Evolutionary conservation across 2,888 invertebrate species (phyloP), one percentile per base, ranked within the genome.

Genomic region (Chrysina gloriosa): DNA sequence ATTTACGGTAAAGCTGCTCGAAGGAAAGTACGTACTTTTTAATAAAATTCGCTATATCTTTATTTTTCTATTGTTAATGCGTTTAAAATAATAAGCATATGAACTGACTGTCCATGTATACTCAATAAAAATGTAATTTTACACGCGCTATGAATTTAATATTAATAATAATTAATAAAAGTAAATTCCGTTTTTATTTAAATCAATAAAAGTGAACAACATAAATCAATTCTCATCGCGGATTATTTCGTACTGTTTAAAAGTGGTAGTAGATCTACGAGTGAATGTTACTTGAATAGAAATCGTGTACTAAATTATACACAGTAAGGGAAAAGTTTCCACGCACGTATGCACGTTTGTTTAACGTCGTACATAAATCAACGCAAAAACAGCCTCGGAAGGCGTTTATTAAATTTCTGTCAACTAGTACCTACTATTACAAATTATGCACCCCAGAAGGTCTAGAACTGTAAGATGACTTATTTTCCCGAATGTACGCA

Each of bases 401-500:
- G 27, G 58, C 39, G 58, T 58, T 58, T 58, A 58, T 58, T 58
- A 58, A 58, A 58, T 58, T 58, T 58, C 58, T 58, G 58, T 58
- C 58, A 58, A 39, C 58, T 58, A 58, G 39, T 11, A 39, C n/a
- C n/a, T n/a, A n/a, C 58, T 39, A 58, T 39, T 58, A 58, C 58
- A 58, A 58, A 58, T 58, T 58, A 58, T 14, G 58, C 25, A 7
- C 7, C 58, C 7, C 23, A 39, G 42, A 36, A 39, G 7, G 58
- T 27, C 39, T 58, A 39, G 58, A 58, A 58, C 58, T 23, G 58
- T 39, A 39, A 39, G 14, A 58, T 58, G 25, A 58, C 42, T 58
- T 58, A 58, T 58, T 58, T 39, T 2, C 19, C 14, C 23, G 34
- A 56, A 58, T 39, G 36, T 58, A 39, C 14, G 58, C 14, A 36